Conservation (phyloP, 1,140 invertebrate genomes). For the Zaprionus davidi region DNA sequence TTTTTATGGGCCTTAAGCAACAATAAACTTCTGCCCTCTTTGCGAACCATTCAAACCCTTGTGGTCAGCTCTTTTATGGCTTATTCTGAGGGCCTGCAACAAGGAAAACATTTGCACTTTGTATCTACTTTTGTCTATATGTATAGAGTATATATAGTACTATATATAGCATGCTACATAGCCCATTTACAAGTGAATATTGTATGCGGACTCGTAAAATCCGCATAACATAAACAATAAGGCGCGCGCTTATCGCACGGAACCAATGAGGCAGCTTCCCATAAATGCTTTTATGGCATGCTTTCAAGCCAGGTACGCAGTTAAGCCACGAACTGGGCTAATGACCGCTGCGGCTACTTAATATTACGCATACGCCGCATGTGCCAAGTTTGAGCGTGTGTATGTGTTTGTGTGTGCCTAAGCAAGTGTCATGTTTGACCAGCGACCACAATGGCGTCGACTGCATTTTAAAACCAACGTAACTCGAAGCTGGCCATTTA, state of each 20-base stretch:
- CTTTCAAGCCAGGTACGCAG: slow-evolving; percentile 35
- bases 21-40: slow-evolving; percentile 36
- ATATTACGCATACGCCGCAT: slow-evolving; percentile 37
- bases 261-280: slow-evolving; percentile 32
- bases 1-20: slow-evolving; percentile 23
- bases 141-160: slow-evolving; percentile 21
- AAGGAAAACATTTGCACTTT: slow-evolving; percentile 45
- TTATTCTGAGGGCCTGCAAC: slow-evolving; percentile 11
- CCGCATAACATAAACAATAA: slow-evolving; percentile 32
- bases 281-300: slow-evolving; percentile 39
- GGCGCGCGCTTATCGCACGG: slow-evolving; percentile 32
- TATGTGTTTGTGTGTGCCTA: slow-evolving; percentile 11
- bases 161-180: neutral
- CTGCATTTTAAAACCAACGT: slow-evolving; percentile 70
- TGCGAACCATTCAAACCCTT: slow-evolving; percentile 28
- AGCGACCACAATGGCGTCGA: slow-evolving; percentile 48
- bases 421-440: slow-evolving; percentile 70
- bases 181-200: slow-evolving; percentile 10
- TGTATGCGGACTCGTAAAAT: slow-evolving; percentile 33
- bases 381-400: slow-evolving; percentile 2
- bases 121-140: slow-evolving; percentile 25
- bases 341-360: slow-evolving; percentile 25
- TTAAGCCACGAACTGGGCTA: slow-evolving; percentile 30
- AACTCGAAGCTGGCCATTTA: slow-evolving; percentile 63
- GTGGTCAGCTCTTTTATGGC: slow-evolving; percentile 24